Conservation (phyloP, 2,113 vertebrate genomes). For the Meriones unguiculatus region DNA sequence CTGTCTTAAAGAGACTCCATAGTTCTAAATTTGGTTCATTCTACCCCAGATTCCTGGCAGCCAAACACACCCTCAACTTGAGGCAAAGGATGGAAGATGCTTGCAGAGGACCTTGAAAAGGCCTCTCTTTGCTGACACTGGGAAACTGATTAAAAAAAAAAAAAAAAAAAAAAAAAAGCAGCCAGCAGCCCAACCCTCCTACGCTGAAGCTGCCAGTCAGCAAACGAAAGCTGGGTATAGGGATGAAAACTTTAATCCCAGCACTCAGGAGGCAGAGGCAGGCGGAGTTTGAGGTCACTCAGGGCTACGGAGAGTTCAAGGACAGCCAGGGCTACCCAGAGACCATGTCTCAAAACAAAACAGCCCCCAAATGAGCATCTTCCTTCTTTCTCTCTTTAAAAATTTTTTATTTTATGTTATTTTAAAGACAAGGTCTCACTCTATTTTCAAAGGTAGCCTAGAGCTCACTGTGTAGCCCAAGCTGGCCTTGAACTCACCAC, state of each 20-base stretch:
- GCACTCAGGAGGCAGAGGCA: not conserved
- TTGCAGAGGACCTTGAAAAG: not conserved
- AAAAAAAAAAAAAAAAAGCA: not conserved
- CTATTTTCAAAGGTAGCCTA: not conserved
- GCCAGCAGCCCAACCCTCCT: not conserved
- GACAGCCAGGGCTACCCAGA: not conserved
- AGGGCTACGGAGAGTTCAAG: not conserved
- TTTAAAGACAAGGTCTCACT: not conserved
- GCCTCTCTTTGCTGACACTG: not conserved
- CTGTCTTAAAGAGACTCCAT: not conserved
- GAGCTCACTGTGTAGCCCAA: not conserved
- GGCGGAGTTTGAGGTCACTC: not conserved
- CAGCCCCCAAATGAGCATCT: not conserved
- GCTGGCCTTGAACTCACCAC: not conserved
- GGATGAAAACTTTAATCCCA: not conserved
- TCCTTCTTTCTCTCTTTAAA: not conserved
- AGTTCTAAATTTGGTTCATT: not conserved
- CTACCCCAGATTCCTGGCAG: not conserved
- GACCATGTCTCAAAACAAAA: not conserved
- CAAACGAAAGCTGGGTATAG: not conserved
- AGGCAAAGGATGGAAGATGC: not conserved
- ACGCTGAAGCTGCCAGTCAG: not conserved
- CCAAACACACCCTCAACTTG: not conserved
- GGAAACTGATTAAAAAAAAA: not conserved
- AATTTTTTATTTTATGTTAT: not conserved